Base-by-base conservation (phyloP, 2,888 invertebrate genomes). In the Prenolepis imparis region DNA sequence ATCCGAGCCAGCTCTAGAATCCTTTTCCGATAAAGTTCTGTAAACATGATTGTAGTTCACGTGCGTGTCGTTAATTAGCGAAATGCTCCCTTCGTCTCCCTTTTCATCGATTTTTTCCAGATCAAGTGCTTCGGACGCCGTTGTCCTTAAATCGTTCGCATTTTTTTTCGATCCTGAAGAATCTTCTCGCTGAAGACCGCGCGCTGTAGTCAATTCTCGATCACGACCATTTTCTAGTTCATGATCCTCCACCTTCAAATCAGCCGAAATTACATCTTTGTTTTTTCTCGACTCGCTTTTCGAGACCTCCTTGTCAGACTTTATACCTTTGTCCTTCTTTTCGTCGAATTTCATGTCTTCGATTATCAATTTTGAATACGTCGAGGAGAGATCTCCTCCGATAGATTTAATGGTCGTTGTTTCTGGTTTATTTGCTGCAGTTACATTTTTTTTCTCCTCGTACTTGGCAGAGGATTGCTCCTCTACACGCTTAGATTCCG, bases 31-130 rank as follows among this genome's bases (percentile, higher is more conserved):
- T 83, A 59, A 74, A 74, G 81, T 89, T 82, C 70, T 84, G 24
- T 66, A 52, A 36, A 59, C 67, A 15, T 28, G 55, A 32, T 81
- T 84, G 63, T 91, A 88, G 84, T 93, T 93, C 4, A 94, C 93
- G 70, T 90, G 84, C 3, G 93, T 94, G 81, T 94, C 94, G 41
- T 93, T 92, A 12, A 88, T 86, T 21, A 93, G 74, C n/a, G 93
- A 94, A 24, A 92, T 84, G 9, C 84, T 21, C 28, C 67, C 82
- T 2, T 80, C 82, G 18, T 70, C 28, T 36, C n/a, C 59, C 55
- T 82, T 82, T 66, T 73, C 88, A 11, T 88, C 90, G 0, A 72
- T 67, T 44, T 84, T 83, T 61, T 89, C 86, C 39, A 88, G 9
- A 55, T 90, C 88, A 12, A 81, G 32, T 4, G 85, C 84, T 52